Evolutionary conservation across 2,113 vertebrate species (phyloP), one percentile per base, ranked within the genome.

Genomic region (Ursus arctos): DNA sequence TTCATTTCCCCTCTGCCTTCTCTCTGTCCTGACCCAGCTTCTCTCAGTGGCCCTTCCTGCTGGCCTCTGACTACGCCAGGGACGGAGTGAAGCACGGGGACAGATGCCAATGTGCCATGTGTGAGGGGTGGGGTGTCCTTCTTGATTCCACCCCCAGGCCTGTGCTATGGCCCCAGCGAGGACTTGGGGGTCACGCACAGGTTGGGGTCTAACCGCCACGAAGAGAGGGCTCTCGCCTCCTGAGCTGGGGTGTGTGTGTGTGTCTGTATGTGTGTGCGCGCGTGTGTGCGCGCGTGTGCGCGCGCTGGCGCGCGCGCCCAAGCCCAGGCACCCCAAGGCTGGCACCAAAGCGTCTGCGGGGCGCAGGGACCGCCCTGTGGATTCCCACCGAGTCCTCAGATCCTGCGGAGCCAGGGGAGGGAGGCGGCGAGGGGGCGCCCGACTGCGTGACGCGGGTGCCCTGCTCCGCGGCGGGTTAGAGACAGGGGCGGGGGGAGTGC

Each of bases 361-460:
- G 57, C 81, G 61, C 11, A 10, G 76, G 84, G 91, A 89, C 90
- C 28, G 31, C 87, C 82, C 65, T 69, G 79, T 69, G 81, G 93
- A 85, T 88, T 72, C 83, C 88, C 91, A 88, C 71, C 8, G 47
- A 63, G 80, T 47, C 69, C 83, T 95, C 82, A 76, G 89, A 96
- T 89, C 79, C 87, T 69, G 95, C 61, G 24, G 36, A 94, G 89
- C 89, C 94, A n/a, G 36, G n/a, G 49, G 84, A 87, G 49, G 49
- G 81, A 87, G 91, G 89, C 53, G 67, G 85, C 49, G 53, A 84
- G 86, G 90, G 96, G 79, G 79, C 80, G 94, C 88, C 74, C 28
- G 74, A 53, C 86, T 82, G 83, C 79, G 67, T 97, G 98, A 95
- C 57, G 95, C 59, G 49, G 51, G 81, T 43, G 83, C 57, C 95